phyloP scores from a whole-genome alignment of 1,140 invertebrate species.

The Bradynema listronoti region DNA sequence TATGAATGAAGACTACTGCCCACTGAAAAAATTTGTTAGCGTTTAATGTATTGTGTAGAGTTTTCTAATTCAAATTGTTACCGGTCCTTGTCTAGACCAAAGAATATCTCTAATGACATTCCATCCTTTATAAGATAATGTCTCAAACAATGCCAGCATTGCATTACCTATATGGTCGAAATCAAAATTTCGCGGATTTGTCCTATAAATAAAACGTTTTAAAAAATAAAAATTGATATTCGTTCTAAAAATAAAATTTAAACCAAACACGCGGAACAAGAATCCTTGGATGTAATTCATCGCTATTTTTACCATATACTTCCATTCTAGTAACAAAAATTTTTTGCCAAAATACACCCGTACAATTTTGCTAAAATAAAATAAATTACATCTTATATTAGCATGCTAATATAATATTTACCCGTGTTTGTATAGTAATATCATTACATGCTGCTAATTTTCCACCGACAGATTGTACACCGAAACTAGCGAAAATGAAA shows the following conservation, averaged over 20 bases:
- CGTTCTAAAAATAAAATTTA: constrained; percentile 57
- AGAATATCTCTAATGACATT: constrained; percentile 94
- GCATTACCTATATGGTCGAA: constrained; percentile 68
- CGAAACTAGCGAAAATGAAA: constrained; percentile 98
- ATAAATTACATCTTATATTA: constrained; percentile 11
- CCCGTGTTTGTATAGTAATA: constrained; percentile 69
- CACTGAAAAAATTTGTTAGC: constrained; percentile 33
- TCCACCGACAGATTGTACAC: constrained; percentile 93
- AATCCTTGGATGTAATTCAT: constrained; percentile 81
- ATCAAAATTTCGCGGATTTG: constrained; percentile 95
- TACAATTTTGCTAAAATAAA: constrained; percentile 72
- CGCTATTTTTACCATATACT: constrained; percentile 68
- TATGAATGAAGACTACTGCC: constrained; percentile 87
- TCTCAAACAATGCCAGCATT: constrained; percentile 84
- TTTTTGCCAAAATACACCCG: constrained; percentile 84
- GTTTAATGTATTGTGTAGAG: constrained; percentile 1
- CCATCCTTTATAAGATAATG: constrained; percentile 99
- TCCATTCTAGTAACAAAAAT: constrained; percentile 97
- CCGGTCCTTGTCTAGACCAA: constrained; percentile 83
- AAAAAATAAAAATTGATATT: background rate
- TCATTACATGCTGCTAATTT: constrained; percentile 92
- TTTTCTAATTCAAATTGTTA: constrained; percentile 63
- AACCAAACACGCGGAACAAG: constrained; percentile 93
- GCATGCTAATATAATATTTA: constrained; percentile 13
- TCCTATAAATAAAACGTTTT: constrained; percentile 55